Conservation (phyloP, 2,888 invertebrate species). For the Cataglyphis altisquamis region DNA sequence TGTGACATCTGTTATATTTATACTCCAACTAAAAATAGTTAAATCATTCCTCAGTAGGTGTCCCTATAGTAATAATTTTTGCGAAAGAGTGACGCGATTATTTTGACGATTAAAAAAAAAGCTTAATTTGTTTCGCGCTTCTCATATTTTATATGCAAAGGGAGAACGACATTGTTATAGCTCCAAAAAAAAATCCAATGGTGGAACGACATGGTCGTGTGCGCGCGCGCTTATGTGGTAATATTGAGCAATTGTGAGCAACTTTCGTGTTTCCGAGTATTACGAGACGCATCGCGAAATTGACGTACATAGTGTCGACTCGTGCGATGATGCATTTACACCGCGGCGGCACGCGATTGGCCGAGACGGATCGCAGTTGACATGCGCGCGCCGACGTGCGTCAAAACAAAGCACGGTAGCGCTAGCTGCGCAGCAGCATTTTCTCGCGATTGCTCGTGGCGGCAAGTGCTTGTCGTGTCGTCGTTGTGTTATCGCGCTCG, state of each 20-base stretch:
- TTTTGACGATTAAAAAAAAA: neutral
- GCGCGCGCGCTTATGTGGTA: neutral
- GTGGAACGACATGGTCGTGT: neutral
- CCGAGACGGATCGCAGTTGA: constrained; percentile 62
- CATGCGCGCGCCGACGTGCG: constrained; percentile 81
- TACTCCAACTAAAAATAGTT: neutral
- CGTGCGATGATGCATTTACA: constrained; percentile 75
- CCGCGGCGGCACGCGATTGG: constrained; percentile 75
- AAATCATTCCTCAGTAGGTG: neutral
- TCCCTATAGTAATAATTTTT: neutral
- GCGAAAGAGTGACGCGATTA: neutral
- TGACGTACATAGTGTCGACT: constrained; percentile 69
- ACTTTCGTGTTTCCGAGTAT: neutral
- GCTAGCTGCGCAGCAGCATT: constrained; percentile 74
- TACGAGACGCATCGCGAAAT: neutral
- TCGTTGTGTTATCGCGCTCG: constrained; percentile 20
- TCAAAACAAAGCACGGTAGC: constrained; percentile 84
- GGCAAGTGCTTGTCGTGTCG: constrained; percentile 72
- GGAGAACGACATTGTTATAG: neutral
- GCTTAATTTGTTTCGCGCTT: neutral
- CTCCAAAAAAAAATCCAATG: neutral
- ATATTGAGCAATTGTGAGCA: neutral
- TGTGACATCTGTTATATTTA: neutral
- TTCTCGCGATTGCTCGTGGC: constrained; percentile 76
- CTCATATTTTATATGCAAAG: neutral